Evolutionary conservation across 2,888 invertebrate species (phyloP), one percentile per base, ranked within the genome.

Genomic region (Leptopilina drosophilae): DNA sequence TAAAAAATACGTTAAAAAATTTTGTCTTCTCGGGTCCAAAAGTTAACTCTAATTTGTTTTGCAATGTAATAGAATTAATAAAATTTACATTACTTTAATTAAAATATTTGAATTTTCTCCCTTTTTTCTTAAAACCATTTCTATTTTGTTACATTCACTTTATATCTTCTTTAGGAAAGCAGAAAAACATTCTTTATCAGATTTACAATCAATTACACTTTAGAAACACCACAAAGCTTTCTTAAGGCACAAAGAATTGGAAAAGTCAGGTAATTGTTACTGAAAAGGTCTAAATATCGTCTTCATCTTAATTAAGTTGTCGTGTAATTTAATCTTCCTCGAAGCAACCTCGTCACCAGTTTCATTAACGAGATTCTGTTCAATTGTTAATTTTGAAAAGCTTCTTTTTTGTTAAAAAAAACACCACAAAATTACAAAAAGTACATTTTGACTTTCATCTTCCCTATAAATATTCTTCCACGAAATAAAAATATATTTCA

Each of bases 111-210:
- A 46, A 46, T 46, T 46, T 9, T 9, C 9, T 49, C 49, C 3
- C 49, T 11, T 4, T 49, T 42, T 42, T 42, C 42, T 42, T 8
- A 42, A 42, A 42, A 49, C 49, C 49, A 49, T 49, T 49, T 49
- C 49, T 49, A 49, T 49, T 33, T 49, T 49, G 49, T 49, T 12
- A 49, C 11, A 11, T 49, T 49, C 49, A 49, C 62, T 53, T 64
- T 66, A 33, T 33, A 77, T 64, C 78, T 78, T 81, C 80, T 75
- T 80, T 67, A 1, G 12, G 11, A 49, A 49, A 9, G 49, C n/a
- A 42, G 46, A 46, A 67, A 12, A 46, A 67, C 46, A 20, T 12
- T 67, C 46, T 67, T 15, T 33, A 5, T 67, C 46, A 42, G 42
- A 67, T 67, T 15, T 67, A 46, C 46, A 67, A 67, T 67, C 46